Base-by-base conservation (phyloP, 1,140 invertebrate genomes). In the Notospermus geniculatus region DNA sequence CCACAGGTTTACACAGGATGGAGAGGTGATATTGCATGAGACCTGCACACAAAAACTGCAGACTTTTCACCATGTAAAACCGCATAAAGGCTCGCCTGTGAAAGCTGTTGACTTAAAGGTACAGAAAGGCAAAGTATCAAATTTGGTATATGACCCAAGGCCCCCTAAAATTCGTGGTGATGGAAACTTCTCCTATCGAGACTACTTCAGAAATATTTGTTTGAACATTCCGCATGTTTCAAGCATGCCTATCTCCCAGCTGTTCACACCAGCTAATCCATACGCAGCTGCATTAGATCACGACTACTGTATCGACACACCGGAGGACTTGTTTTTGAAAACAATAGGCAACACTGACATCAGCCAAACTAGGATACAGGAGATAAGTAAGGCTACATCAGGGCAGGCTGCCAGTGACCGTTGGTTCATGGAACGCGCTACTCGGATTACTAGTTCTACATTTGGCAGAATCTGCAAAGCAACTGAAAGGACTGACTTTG, bases 1-100 rank as follows among this genome's bases (percentile, higher is more conserved):
- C 13, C 27, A 39, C 53, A 36, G 27, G 32, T 68, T 64, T 30
- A 28, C n/a, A 13, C 13, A 39, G 15, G 25, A 1, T 23, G 57
- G 41, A 22, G 36, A 32, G 17, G 13, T 65, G 13, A n/a, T 50
- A 1, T 29, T 52, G 2, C 54, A 66, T 43, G 56, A 59, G 43
- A 66, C 67, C 13, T 68, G 67, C 36, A 65, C 63, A 39, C 36
- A 57, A 55, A 59, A 59, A 56, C 53, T 66, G 1, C 64, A 68
- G 32, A 61, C 54, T 32, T 68, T 68, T 60, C 60, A 68, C 41
- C 28, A 60, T 22, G 22, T 27, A 13, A 65, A 60, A 23, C 52
- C 46, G n/a, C 61, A 50, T 55, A 9, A 36, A 5, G 66, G 63
- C 2, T 54, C 43, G 32, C 66, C 63, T 19, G 30, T 68, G 9